Conservation (phyloP, 2,113 vertebrate species). For the Seriola aureovittata region DNA sequence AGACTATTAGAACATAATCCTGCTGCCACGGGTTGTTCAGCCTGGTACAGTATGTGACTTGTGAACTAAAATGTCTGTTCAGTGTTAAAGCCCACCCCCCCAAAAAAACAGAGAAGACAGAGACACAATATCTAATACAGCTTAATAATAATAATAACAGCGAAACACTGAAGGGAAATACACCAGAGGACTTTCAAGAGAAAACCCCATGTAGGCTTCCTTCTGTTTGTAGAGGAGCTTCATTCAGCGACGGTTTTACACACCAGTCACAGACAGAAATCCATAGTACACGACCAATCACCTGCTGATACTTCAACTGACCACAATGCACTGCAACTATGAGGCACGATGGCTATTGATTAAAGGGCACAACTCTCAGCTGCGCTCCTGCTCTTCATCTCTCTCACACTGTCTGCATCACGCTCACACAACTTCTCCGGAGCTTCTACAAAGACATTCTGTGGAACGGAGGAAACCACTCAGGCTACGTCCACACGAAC, state of each 20-base stretch:
- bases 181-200: neutral
- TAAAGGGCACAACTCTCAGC: neutral
- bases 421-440: neutral
- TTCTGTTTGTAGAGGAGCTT: no score
- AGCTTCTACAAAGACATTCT: constrained; percentile 12
- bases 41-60: constrained; percentile 2
- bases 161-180: neutral
- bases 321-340: neutral
- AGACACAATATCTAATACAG: neutral
- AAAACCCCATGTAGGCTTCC: neutral
- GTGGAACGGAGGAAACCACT: neutral
- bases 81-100: neutral
- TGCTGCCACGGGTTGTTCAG: neutral
- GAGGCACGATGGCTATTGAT: constrained; percentile 21
- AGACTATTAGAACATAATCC: constrained; percentile 22
- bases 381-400: neutral
- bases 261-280: constrained; percentile 1
- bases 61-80: neutral
- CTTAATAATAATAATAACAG: neutral
- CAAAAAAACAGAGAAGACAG: neutral
- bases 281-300: neutral
- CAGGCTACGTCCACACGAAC: no score
- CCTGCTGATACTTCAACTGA: neutral
- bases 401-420: neutral
- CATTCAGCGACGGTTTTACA: no score